Percentiles rank a stretch among this genome's conserved stretches.
These are phyloP conservation scores for Paragorgia papillata DNA, from an alignment of 92 coral and sea anemone genomes.

Conservation along the genomic window DNA sequence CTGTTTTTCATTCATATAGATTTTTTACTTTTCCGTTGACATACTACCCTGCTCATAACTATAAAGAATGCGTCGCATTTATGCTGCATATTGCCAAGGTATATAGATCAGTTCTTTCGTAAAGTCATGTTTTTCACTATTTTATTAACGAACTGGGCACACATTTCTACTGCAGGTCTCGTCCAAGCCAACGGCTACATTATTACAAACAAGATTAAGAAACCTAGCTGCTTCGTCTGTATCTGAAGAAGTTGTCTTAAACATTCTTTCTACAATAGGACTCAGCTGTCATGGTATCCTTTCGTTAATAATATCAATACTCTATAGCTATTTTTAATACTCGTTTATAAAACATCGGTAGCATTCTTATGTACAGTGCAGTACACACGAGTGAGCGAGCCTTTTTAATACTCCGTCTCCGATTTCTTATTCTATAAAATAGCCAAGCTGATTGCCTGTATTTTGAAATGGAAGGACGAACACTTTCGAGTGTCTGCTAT, in stretches of 20 bases:
- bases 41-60: slow-evolving; percentile 75
- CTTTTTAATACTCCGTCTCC: no score
- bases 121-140: not conserved
- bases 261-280: slow-evolving; percentile 78
- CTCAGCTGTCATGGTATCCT: slow-evolving; percentile 91
- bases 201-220: slow-evolving; percentile 75
- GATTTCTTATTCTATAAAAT: no score
- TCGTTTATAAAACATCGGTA: no score
- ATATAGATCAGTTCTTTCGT: not conserved
- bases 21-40: slow-evolving; percentile 62
- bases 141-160: no score
- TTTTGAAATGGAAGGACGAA: no score
- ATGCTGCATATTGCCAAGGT: slow-evolving; percentile 90
- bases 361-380: no score
- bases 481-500: no score
- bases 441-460: no score
- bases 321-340: no score
- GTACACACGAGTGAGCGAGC: no score
- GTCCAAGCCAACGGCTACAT: slow-evolving; percentile 71
- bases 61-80: slow-evolving; percentile 74
- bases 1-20: slow-evolving; percentile 38
- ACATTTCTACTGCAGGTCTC: slow-evolving; percentile 68
- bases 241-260: slow-evolving; percentile 80
- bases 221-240: slow-evolving; percentile 68
- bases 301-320: no score